Evolutionary conservation across 2,888 invertebrate species (phyloP).

Genomic region (Athetis lepigone): DNA sequence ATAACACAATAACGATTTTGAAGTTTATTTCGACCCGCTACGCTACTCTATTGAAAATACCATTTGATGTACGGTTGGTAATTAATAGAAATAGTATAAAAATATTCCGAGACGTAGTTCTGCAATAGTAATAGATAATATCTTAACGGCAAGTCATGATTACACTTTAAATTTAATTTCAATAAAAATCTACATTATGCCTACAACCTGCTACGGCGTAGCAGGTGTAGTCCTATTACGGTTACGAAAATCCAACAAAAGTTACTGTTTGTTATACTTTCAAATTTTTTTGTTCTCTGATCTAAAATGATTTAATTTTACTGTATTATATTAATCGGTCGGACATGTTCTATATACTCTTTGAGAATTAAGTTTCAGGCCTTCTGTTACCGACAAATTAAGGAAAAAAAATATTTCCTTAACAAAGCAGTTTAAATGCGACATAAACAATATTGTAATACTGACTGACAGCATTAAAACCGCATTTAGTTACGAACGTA

Average conservation of each 20-base stretch:
- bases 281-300: neutral
- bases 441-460: conserved; percentile 36
- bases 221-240: conserved; percentile 10
- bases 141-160: neutral
- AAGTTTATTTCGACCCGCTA: neutral
- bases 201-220: conserved; percentile 44
- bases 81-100: neutral
- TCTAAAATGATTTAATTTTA: neutral
- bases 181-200: neutral
- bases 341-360: neutral
- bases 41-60: neutral
- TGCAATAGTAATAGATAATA: neutral
- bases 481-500: conserved; percentile 39
- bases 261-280: neutral
- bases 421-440: neutral
- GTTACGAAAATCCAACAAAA: conserved; percentile 1
- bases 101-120: neutral
- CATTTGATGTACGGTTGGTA: neutral
- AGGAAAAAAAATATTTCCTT: neutral
- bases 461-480: conserved; percentile 43
- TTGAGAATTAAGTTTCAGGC: neutral
- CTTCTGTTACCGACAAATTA: neutral
- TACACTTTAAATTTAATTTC: neutral
- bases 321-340: neutral
- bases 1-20: neutral